A percentile compares a stretch with the other conserved stretches of the same genome.
phyloP scores from a whole-genome alignment of 1,140 invertebrate species.

The Olivierus martensii region DNA sequence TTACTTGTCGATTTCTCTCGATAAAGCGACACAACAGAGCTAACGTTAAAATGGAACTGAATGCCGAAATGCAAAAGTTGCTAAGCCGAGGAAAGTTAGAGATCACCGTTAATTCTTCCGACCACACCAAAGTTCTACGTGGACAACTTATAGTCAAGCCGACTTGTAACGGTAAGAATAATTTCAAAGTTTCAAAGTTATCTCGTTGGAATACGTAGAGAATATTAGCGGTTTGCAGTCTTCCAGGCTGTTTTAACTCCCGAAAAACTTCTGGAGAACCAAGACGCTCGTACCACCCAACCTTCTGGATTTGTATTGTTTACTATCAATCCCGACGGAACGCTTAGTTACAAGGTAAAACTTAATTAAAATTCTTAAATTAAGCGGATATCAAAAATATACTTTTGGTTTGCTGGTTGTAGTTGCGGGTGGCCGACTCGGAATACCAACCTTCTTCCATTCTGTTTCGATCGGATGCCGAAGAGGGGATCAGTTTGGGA shows the following conservation, averaged over 20 bases:
- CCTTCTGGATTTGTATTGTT: conserved; percentile 15
- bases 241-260: conserved; percentile 16
- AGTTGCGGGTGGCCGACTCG: conserved; percentile 10
- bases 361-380: background rate
- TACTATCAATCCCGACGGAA: conserved; percentile 9
- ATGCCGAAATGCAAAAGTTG: background rate
- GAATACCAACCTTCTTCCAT: background rate
- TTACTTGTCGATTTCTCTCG: too few species aligned
- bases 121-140: conserved; percentile 2
- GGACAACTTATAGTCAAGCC: conserved; percentile 16
- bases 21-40: conserved; percentile 9
- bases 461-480: conserved; percentile 4
- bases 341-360: conserved; percentile 13
- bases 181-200: background rate
- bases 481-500: background rate
- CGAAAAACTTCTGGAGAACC: background rate
- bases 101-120: conserved; percentile 8
- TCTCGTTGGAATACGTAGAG: background rate
- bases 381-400: too few species aligned
- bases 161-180: conserved; percentile 18
- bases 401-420: too few species aligned
- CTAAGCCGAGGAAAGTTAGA: conserved; percentile 6
- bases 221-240: conserved; percentile 7
- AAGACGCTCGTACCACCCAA: background rate
- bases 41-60: conserved; percentile 14